Base-by-base conservation (phyloP, 2,113 vertebrate genomes). In the Ploceus nigricollis region DNA sequence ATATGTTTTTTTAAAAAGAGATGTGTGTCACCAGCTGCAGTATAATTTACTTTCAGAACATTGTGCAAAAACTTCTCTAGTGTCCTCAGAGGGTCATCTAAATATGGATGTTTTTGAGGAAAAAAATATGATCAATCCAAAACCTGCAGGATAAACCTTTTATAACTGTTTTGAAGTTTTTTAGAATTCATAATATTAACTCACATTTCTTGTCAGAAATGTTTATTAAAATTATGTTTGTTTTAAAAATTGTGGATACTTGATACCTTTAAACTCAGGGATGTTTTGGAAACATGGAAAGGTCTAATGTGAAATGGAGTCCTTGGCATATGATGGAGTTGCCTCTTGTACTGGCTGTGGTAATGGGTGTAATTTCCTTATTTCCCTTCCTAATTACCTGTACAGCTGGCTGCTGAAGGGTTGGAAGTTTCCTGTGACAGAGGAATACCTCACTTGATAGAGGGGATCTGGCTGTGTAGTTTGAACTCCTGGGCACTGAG, bases 331-430 rank as follows among this genome's bases (percentile, higher is more conserved):
- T 10, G 8, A 65, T 56, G 50, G 12, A 31, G 1, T 17, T 80
- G 14, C 10, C 33, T 73, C 35, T 80, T 13, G 2, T 6, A 7
- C n/a, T 56, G 18, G 8, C 27, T 4, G 0, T 23, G 3, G 0
- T 3, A 17, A 9, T 50, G 65, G 16, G 33, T 48, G 21, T 28
- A 19, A 28, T 25, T 22, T 75, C 23, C 1, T 70, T 24, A 17
- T 47, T 81, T 66, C 39, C 64, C 28, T 44, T 28, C 51, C 23
- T 10, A 0, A 42, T 76, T 50, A 9, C n/a, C 18, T 45, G 7
- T 6, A 1, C 9, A 39, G 17, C 30, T 83, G 28, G 5, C 30
- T 63, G 63, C 30, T 81, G 27, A 64, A 44, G 40, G 17, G 13
- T 2, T 56, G 53, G 14, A 31, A 11, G 11, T 37, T 90, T 47